Evolutionary conservation across 23 tunicate genomes (phyloP).

Genomic region (Styela clava): DNA sequence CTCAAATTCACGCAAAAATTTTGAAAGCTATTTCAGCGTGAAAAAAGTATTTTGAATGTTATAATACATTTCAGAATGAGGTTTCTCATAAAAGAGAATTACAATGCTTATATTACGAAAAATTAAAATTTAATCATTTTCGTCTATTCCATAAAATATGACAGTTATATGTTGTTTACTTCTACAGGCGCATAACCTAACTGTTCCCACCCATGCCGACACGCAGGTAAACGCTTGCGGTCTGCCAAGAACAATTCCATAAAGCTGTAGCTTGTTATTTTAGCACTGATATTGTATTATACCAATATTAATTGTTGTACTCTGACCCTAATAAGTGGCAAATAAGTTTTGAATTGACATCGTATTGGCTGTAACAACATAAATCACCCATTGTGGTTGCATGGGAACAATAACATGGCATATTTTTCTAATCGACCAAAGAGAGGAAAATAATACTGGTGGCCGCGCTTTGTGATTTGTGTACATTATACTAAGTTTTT

Average conservation of each 20-base stretch:
- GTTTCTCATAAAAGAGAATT: no score
- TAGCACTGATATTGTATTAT: neutral
- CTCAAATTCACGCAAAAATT: no score
- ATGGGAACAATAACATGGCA: conserved; percentile 1
- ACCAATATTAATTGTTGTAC: neutral
- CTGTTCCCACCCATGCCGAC: neutral
- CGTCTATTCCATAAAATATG: no score
- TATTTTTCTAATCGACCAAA: neutral
- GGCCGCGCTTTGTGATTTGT: no score
- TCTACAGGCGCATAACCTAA: neutral
- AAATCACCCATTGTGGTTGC: conserved; percentile 15
- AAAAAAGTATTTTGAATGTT: no score
- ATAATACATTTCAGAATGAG: no score
- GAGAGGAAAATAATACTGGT: neutral
- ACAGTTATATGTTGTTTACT: neutral
- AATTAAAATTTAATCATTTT: no score
- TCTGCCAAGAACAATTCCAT: neutral
- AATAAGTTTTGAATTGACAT: neutral
- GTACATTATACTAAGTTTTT: no score
- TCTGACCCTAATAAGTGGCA: neutral
- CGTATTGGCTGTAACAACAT: conserved; percentile 20
- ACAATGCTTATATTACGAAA: no score
- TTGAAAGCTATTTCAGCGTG: no score
- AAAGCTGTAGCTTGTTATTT: neutral
- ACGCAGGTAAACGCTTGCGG: neutral